These are phyloP conservation scores for Chloroclystis v-ata DNA, from an alignment of 2,888 invertebrate species.

Conservation along the genomic window DNA sequence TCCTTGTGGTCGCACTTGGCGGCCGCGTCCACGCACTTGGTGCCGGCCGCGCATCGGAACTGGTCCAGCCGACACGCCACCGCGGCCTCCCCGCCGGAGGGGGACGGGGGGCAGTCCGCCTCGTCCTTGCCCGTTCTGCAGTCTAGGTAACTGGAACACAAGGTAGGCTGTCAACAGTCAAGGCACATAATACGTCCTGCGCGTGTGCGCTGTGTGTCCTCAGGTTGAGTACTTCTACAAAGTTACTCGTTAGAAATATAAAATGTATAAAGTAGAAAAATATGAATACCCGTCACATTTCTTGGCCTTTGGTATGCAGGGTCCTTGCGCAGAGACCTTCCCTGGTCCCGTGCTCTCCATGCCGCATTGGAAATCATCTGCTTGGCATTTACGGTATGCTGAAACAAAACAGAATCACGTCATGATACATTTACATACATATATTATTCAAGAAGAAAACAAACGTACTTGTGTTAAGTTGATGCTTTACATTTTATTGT, in stretches of 20 bases:
- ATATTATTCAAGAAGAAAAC: too few species aligned
- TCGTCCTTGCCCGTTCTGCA: slow-evolving; percentile 92
- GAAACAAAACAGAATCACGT: slow-evolving; percentile 41
- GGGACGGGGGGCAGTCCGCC: slow-evolving; percentile 76
- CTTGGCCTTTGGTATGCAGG: slow-evolving; percentile 92
- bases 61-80: slow-evolving; percentile 88
- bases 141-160: slow-evolving; percentile 80
- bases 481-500: too few species aligned
- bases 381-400: slow-evolving; percentile 93
- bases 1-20: slow-evolving; percentile 91
- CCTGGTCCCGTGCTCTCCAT: slow-evolving; percentile 71
- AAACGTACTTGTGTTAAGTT: too few species aligned
- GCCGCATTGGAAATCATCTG: slow-evolving; percentile 93
- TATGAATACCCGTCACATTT: slow-evolving; percentile 87
- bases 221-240: too few species aligned
- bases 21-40: slow-evolving; percentile 86
- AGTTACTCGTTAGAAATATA: too few species aligned
- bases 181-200: too few species aligned
- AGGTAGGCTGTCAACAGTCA: too few species aligned
- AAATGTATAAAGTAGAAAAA: too few species aligned
- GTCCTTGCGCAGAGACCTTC: slow-evolving; percentile 79
- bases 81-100: slow-evolving; percentile 55
- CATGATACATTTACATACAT: too few species aligned
- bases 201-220: too few species aligned
- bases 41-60: slow-evolving; percentile 89